phyloP scores from a whole-genome alignment of 1,140 invertebrate genomes.

The Saccostrea cuccullata region DNA sequence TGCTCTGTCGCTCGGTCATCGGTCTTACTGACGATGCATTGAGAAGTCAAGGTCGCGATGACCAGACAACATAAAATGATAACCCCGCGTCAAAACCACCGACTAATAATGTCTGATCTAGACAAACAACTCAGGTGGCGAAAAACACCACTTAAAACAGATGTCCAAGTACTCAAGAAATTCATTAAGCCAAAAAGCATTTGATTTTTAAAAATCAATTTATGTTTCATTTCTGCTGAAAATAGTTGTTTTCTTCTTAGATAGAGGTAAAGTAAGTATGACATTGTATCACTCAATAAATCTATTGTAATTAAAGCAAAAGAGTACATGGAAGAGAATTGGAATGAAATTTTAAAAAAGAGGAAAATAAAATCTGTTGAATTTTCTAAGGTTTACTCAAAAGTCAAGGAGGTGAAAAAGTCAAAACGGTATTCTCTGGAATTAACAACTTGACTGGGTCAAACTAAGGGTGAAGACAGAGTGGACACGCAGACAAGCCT shows the following conservation, averaged over 20 bases:
- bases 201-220: background rate
- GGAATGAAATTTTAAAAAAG: background rate
- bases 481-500: background rate
- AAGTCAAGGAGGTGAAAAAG: constrained; percentile 5
- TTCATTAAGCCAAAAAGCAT: background rate
- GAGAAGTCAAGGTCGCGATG: constrained; percentile 30
- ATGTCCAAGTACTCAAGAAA: background rate
- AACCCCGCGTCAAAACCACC: background rate
- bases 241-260: background rate
- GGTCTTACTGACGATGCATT: background rate
- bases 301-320: too few relatives aligned
- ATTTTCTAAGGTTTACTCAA: background rate
- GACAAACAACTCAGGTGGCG: constrained; percentile 11
- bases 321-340: too few relatives aligned
- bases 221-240: background rate
- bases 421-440: background rate
- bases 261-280: too few relatives aligned
- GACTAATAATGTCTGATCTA: background rate
- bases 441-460: background rate
- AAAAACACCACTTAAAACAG: background rate
- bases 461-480: background rate
- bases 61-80: constrained; percentile 10
- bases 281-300: too few relatives aligned
- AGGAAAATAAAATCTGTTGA: background rate
- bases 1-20: constrained; percentile 26